Base-by-base conservation (phyloP, 2,113 vertebrate species). In the Psophia crepitans region DNA sequence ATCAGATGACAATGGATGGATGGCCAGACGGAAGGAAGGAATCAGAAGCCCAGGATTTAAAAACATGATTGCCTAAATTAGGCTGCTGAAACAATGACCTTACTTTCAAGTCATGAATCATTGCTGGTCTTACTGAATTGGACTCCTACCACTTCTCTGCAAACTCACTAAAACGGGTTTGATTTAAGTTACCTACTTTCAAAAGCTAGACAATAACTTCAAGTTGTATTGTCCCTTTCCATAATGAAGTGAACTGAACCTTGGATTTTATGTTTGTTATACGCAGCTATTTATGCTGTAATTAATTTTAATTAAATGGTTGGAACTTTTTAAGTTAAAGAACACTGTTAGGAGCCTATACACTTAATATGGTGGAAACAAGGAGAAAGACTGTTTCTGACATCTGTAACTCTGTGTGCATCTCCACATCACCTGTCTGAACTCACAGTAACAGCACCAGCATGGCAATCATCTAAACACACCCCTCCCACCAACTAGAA, bases 301-400 rank as follows among this genome's bases (percentile, higher is more conserved):
- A 89, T 93, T 91, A 84, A 64, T 63, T 77, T 83, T 83, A 81
- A 89, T 84, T 89, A 87, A 95, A 81, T 51, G 65, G n/a, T 23
- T 51, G 15, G 19, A 71, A 65, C 35, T 57, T 68, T 54, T 24
- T 54, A 35, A 85, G 39, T 39, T 75, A 58, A 76, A 70, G 41
- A 70, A 43, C n/a, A 46, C 9, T 18, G 3, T 39, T 60, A 76
- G 30, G 43, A 87, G 9, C 19, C 44, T 53, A 23, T 20, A 49
- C 26, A 8, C 8, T 83, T 35, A 26, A 32, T 92, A 54, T 23
- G 5, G 64, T 27, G 64, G 66, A 74, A 90, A 70, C 12, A 57
- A 83, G 56, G 32, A 65, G 57, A 65, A 60, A 48, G 9, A 35
- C 19, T n/a, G 3, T 49, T 83, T 77, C 37, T 5, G 20, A 16